These are phyloP conservation scores for Entelurus aequoreus DNA, from an alignment of 2,113 vertebrate genomes.

Conservation along the genomic window DNA sequence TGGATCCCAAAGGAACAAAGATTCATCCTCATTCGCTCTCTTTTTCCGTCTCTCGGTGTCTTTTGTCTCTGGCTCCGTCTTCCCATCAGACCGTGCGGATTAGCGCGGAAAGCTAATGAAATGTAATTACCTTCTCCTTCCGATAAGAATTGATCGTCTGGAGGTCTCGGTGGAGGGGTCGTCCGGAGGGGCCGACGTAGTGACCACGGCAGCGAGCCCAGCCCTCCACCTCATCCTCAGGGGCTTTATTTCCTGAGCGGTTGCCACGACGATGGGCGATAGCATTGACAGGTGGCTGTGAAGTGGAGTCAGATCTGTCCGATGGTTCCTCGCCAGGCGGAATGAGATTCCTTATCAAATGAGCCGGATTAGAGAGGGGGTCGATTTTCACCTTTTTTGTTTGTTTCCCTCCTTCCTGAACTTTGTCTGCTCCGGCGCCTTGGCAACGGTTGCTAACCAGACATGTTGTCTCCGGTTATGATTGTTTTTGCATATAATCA, in stretches of 20 bases:
- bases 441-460: too few relatives aligned
- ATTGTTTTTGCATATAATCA: too few relatives aligned
- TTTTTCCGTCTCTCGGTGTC: conserved; percentile 22
- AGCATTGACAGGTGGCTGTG: conserved; percentile 65
- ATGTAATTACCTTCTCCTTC: conserved; percentile 68
- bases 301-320: conserved; percentile 61
- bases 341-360: conserved; percentile 72
- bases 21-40: conserved; percentile 22
- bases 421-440: neutral
- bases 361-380: conserved; percentile 59
- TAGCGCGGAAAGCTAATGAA: conserved; percentile 69
- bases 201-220: neutral
- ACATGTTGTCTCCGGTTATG: too few relatives aligned
- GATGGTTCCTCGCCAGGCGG: conserved; percentile 44
- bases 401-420: neutral
- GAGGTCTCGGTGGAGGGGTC: conserved; percentile 41
- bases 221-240: neutral
- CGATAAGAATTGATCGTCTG: conserved; percentile 64
- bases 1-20: conserved; percentile 9
- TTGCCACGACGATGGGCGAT: conserved; percentile 57
- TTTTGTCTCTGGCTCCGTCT: conserved; percentile 39
- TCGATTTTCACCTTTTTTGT: conserved; percentile 32
- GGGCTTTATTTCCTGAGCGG: conserved; percentile 57
- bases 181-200: conserved; percentile 15
- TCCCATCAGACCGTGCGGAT: conserved; percentile 56